Percentiles rank a stretch among this genome's conserved stretches.
Evolutionary conservation across 2,797 vertebrate genomes (phyloP).

Genomic region (Phalanger gymnotis): DNA sequence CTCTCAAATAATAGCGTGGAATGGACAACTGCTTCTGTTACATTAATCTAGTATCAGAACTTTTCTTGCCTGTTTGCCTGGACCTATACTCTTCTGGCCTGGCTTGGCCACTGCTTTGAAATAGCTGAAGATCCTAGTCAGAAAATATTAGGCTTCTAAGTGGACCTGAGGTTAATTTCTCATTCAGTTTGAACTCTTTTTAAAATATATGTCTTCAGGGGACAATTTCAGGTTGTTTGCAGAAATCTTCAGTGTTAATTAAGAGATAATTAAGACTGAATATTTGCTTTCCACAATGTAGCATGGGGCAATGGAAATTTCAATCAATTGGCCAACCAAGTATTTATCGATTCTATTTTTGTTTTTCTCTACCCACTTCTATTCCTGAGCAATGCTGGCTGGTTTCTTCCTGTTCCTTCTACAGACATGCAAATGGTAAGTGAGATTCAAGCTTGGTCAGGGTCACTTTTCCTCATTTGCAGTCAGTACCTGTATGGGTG

Average conservation of each 20-base stretch:
- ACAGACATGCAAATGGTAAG: not conserved
- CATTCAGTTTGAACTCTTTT: not conserved
- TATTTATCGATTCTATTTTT: not conserved
- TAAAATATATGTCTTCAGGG: not conserved
- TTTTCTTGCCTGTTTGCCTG: not conserved
- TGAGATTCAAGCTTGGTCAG: not conserved
- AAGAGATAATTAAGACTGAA: not conserved
- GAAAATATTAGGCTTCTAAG: not conserved
- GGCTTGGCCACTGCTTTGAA: not conserved
- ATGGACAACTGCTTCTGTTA: not conserved
- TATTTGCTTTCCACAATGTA: not conserved
- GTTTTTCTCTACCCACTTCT: not conserved
- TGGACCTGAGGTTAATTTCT: not conserved
- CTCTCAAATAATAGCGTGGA: not conserved
- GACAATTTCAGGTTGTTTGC: not conserved
- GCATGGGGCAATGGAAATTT: not conserved
- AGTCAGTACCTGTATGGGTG: not conserved
- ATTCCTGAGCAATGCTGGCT: not conserved
- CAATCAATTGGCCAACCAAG: not conserved
- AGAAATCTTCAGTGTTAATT: not conserved
- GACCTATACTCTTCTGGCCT: not conserved
- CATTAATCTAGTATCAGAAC: not conserved
- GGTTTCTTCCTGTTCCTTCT: not conserved
- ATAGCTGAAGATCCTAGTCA: not conserved
- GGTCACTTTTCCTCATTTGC: not conserved